Conservation (phyloP, 2,113 vertebrate species). For the Variabilichromis moorii region DNA sequence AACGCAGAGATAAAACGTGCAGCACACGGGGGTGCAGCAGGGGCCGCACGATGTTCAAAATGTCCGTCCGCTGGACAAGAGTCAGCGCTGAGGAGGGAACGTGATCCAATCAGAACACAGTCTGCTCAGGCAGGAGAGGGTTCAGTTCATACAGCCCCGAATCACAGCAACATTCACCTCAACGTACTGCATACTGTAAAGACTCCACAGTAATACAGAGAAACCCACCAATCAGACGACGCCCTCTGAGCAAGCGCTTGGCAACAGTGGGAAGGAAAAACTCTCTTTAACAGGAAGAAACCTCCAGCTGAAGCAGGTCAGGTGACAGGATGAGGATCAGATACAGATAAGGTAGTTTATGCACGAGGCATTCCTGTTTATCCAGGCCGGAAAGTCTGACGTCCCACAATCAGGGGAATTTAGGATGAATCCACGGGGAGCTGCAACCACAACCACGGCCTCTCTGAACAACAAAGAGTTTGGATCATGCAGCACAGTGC, state of each 20-base stretch:
- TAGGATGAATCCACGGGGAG: background rate
- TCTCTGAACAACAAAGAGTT: background rate
- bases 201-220: background rate
- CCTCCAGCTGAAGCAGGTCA: background rate
- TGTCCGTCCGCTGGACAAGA: background rate
- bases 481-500: background rate
- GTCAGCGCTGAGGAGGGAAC: background rate
- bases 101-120: background rate
- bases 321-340: background rate
- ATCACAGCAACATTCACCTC: background rate
- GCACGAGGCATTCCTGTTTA: background rate
- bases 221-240: background rate
- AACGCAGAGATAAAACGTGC: background rate
- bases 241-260: background rate
- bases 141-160: background rate
- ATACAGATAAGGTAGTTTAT: background rate
- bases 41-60: background rate
- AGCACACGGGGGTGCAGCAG: background rate
- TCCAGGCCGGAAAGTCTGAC: background rate
- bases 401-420: background rate
- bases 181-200: background rate
- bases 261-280: background rate
- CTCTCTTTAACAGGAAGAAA: background rate
- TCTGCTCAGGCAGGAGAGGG: background rate
- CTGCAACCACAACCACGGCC: background rate